Conservation (phyloP, 92 coral and sea anemone species). For the Zoanthus gigantus region DNA sequence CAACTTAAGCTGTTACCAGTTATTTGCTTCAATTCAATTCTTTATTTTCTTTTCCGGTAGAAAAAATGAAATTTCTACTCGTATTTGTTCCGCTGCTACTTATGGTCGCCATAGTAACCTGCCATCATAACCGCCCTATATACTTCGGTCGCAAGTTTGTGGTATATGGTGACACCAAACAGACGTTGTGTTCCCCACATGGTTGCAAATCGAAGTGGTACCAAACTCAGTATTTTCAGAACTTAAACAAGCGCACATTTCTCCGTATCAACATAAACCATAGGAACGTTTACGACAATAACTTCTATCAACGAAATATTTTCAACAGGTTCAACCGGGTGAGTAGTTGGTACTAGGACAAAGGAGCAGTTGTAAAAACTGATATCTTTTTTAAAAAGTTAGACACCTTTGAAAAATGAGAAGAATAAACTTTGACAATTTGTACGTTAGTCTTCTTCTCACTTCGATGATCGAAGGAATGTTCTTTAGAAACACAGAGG, state of each 20-base stretch:
- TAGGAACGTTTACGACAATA: not conserved
- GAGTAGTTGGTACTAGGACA: not conserved
- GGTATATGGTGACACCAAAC: slow-evolving; percentile 12
- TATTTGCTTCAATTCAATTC: too few species aligned
- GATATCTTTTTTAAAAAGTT: too few species aligned
- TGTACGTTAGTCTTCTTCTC: too few species aligned
- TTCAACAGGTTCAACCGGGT: not conserved
- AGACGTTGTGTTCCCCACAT: not conserved
- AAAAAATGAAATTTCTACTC: not conserved
- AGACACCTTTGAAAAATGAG: too few species aligned
- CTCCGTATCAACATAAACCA: not conserved
- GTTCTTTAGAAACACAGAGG: too few species aligned
- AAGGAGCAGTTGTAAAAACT: too few species aligned
- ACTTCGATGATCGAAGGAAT: too few species aligned
- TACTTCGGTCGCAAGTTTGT: not conserved
- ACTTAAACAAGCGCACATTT: not conserved
- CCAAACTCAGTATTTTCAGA: slow-evolving; percentile 25
- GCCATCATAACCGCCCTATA: not conserved
- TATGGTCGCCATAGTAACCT: not conserved
- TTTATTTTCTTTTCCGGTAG: not conserved
- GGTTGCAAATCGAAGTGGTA: not conserved
- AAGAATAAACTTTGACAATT: too few species aligned
- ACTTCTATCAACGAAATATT: not conserved
- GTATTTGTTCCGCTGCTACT: not conserved
- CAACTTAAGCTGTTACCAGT: too few species aligned